Evolutionary conservation across 1,140 invertebrate species (phyloP).

Genomic region (Eurosta solidaginis): DNA sequence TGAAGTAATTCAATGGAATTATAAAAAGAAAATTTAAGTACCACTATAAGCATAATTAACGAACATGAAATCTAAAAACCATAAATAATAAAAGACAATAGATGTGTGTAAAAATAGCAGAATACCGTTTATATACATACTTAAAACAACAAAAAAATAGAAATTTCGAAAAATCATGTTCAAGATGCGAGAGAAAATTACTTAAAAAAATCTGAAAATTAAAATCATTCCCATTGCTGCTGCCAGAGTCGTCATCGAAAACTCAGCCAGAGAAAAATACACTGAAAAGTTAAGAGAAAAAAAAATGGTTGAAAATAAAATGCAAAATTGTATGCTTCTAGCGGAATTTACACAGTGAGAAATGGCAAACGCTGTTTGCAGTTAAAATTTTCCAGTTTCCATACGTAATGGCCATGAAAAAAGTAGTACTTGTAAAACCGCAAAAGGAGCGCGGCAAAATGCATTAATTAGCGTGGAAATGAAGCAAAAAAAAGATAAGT

Average conservation of each 20-base stretch:
- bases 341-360: too few relatives aligned
- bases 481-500: neutral
- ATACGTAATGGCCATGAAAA: too few relatives aligned
- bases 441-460: too few relatives aligned
- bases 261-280: neutral
- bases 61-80: neutral
- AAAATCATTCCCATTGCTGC: neutral
- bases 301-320: too few relatives aligned
- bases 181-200: neutral
- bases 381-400: too few relatives aligned
- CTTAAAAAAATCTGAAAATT: neutral
- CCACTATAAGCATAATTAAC: neutral
- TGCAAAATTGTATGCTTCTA: too few relatives aligned
- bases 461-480: too few relatives aligned
- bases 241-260: neutral
- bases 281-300: too few relatives aligned
- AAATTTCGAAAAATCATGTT: neutral
- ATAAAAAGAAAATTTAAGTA: neutral
- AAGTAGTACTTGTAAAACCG: too few relatives aligned
- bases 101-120: neutral
- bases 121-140: neutral
- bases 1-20: neutral
- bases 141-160: neutral
- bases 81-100: neutral
- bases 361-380: too few relatives aligned